Base-by-base conservation (phyloP, 2,888 invertebrate genomes). In the Platerodrilus igneus region DNA sequence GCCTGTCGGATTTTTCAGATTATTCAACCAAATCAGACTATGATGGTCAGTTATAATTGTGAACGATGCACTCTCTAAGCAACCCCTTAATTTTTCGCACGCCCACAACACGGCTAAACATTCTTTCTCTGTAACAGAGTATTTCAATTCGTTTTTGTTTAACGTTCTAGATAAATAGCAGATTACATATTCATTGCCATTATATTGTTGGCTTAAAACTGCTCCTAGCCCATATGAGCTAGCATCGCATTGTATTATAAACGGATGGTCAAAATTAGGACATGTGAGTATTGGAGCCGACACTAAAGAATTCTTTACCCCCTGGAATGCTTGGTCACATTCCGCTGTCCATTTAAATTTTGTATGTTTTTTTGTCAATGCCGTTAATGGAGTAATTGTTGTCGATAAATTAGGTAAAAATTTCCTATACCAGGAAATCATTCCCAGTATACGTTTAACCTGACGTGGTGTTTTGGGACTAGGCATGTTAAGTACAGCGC, bases 91-190 rank as follows among this genome's bases (percentile, higher is more conserved):
- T 32, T 29, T 33, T 30, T 44, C 35, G 1, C 42, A 13, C 9
- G 33, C 41, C 45, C 41, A 48, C 5, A 48, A 26, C 1, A 46
- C 32, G 8, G 45, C 42, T 20, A 48, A 27, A 27, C 45, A 45
- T 33, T 42, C 35, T 31, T 42, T 36, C 30, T 45, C 45, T 4
- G 40, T 42, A 8, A 34, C 31, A 3, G 42, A 39, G 16, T 36
- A 37, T 16, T 37, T 45, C 13, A 23, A 35, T 25, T 43, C 38
- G 5, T 28, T 14, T n/a, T 20, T n/a, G n/a, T 31, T 40, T 13
- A 44, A 18, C 19, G 45, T 23, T 10, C 37, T 30, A 32, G 37
- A 37, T 11, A 45, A 15, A 22, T 45, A 45, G 9, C 31, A 16
- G 3, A 44, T 35, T 3, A 39, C 38, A 11, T 36, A 19, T 36